Conservation (phyloP, 2,113 vertebrate species). For the Osmerus mordax region DNA sequence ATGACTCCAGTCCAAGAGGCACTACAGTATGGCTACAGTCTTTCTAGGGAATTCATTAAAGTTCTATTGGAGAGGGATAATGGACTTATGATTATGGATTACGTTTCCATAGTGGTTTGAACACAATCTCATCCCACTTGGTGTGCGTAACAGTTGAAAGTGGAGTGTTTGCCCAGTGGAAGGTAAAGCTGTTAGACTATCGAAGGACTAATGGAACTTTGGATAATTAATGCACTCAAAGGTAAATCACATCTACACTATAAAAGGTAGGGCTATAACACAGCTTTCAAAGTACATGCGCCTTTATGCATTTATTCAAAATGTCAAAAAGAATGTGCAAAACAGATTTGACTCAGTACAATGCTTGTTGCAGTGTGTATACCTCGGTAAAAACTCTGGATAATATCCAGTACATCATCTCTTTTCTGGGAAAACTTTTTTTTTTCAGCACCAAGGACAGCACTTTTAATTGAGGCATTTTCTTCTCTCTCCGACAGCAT, state of each 20-base stretch:
- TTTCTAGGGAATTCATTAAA: background rate
- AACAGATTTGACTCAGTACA: background rate
- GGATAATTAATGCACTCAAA: background rate
- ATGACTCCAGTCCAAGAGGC: background rate
- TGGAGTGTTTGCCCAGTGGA: background rate
- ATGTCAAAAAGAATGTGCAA: background rate
- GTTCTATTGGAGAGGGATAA: background rate
- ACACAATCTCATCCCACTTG: background rate
- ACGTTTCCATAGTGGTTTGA: background rate
- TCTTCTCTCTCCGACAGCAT: slow-evolving; percentile 39
- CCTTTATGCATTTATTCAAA: background rate
- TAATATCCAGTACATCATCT: slow-evolving; percentile 27
- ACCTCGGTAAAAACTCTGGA: too few relatives aligned
- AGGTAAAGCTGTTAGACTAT: background rate
- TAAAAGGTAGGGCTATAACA: background rate
- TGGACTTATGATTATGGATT: background rate
- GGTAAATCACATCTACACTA: background rate
- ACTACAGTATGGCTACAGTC: background rate
- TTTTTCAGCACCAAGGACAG: slow-evolving; percentile 27
- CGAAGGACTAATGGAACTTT: background rate
- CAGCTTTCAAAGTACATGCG: too few relatives aligned
- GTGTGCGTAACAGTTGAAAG: too few relatives aligned
- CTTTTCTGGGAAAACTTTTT: slow-evolving; percentile 2
- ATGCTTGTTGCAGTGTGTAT: too few relatives aligned
- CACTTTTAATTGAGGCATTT: slow-evolving; percentile 39